Base-by-base conservation (phyloP, 2,888 invertebrate genomes). In the Orthonevra nobilis region DNA sequence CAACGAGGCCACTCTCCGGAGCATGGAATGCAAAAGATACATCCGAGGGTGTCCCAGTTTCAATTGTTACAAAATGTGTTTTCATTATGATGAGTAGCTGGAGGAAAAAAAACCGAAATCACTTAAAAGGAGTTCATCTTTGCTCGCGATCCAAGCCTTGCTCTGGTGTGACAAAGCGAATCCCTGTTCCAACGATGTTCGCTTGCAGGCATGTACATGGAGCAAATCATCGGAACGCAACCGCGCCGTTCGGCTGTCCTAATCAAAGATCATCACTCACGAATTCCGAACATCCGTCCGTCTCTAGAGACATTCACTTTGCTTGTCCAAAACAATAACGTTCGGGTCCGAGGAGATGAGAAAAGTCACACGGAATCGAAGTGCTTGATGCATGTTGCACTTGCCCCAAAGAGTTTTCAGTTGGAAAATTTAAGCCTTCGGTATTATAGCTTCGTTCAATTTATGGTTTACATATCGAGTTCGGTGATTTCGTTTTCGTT, bases 231-330 rank as follows among this genome's bases (percentile, higher is more conserved):
- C 28, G 44, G n/a, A 23, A 52, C 20, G 15, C 48, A 0, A 44
- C 44, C 19, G 23, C 58, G 30, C 15, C 28, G 40, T 17, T 34
- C 28, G 19, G 63, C 64, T 60, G 72, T 79, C 79, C 79, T 79
- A 79, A 79, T 79, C 79, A 72, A 66, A 79, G 79, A 79, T 79
- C 79, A 79, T 79, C 79, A 72, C 79, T 79, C 79, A 79, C 79
- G 79, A 79, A 79, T 68, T 72, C 54, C 54, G 56, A 72, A 72
- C 72, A 72, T 72, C 79, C 64, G 66, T 72, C 79, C 64, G 60
- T 46, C 64, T 77, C 44, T 52, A 42, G 36, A 34, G 66, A 38
- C 58, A 54, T 60, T 66, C 56, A 54, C 60, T 66, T 64, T 52
- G 44, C 50, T 46, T 32, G 52, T 23, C 48, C 72, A 23, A 64